Conservation (phyloP, 2,113 vertebrate genomes). For the Engystomops pustulosus region DNA sequence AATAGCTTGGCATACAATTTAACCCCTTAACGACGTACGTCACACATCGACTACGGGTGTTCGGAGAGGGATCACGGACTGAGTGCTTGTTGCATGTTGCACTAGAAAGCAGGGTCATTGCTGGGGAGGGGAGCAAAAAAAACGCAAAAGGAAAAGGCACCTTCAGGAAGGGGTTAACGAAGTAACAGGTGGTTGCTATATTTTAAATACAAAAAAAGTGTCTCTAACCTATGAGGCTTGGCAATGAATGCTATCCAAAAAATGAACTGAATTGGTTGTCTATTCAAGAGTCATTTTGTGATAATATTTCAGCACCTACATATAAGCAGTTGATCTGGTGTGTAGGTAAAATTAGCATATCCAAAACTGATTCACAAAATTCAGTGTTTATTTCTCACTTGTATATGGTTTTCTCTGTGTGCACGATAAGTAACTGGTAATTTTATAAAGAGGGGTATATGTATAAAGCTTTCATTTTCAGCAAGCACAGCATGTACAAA, state of each 20-base stretch:
- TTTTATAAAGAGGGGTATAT: not conserved
- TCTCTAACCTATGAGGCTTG: no score
- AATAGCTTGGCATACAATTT: no score
- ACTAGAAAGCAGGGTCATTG: no score
- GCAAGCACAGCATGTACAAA: not conserved
- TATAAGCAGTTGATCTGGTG: not conserved
- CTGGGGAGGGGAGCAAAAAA: no score
- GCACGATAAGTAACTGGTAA: constrained; percentile 21
- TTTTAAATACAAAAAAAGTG: no score
- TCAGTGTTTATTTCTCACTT: constrained; percentile 43
- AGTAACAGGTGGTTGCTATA: no score
- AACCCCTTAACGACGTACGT: no score
- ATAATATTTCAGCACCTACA: not conserved
- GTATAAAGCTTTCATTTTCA: not conserved
- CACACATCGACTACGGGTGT: no score
- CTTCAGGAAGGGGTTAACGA: no score
- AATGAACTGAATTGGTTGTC: not conserved
- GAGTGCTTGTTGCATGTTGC: no score
- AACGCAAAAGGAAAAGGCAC: no score
- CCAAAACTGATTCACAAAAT: constrained; percentile 68
- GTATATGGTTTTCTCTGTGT: not conserved
- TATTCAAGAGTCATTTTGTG: not conserved
- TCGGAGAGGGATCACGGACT: no score
- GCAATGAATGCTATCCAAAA: not conserved
- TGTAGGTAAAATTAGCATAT: constrained; percentile 80